Base-by-base conservation (phyloP, 2,797 vertebrate genomes). In the Hoplostethus mediterraneus region DNA sequence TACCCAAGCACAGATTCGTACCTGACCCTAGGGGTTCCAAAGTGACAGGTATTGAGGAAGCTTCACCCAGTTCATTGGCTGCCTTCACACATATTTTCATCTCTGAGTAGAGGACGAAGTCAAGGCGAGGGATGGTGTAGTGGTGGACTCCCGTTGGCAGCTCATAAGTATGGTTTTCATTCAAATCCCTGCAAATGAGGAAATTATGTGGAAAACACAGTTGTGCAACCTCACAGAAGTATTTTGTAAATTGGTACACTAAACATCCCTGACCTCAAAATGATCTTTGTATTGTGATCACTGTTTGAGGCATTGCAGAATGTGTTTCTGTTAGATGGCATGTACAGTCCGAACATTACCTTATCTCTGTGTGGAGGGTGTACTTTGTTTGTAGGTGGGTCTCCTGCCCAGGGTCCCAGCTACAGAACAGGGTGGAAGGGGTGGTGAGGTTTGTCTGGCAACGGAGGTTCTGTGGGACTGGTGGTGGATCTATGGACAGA, bases 21-120 rank as follows among this genome's bases (percentile, higher is more conserved):
- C 98, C 96, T 9, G 96, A 87, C 0, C 95, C 87, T 72, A 96
- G 56, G n/a, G 97, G 97, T 30, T 95, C 93, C 10, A 97, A 59
- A 72, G 51, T 45, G 17, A 97, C 71, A 0, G 56, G 54, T 12
- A n/a, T 56, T 25, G 95, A 94, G 3, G 71, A 75, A 8, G 72
- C 54, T 16, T 83, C 91, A 61, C 97, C 97, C n/a, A 98, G 87
- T 1, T 85, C 84, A 3, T 98, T 99, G 76, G 74, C 63, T 2
- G 90, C 95, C 9, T 85, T 93, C 57, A 99, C 95, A 77, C 93
- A 95, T 79, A 99, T 78, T 65, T 91, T 75, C 90, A 97, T 94
- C 0, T 92, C 63, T 44, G 71, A 71, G 73, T 92, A 96, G 1
- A 95, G 52, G n/a, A 38, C 6, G 12, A 97, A 95, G 63, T 87